Base-by-base conservation (phyloP, 2,888 invertebrate species). In the Cheilosia impressa region DNA sequence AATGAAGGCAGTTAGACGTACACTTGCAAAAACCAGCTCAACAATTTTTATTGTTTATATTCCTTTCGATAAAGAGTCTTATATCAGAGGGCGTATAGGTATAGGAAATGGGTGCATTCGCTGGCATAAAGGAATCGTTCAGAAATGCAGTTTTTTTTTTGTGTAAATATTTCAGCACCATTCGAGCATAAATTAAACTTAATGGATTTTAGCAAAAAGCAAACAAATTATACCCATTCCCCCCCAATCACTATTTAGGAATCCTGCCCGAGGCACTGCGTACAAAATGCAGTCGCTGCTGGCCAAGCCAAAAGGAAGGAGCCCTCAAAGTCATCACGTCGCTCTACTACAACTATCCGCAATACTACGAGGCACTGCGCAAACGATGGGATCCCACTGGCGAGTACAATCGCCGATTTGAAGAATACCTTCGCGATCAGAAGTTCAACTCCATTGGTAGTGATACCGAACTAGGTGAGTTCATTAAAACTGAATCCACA, bases 351-450 rank as follows among this genome's bases (percentile, higher is more conserved):
- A 95, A 95, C 78, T 94, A 94, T 90, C 93, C 94, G 0, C 93
- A 93, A 0, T 96, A 96, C 88, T 96, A 96, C 95, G 93, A 94
- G 13, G 94, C 94, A 89, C 92, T 96, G 34, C 89, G 94, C 7
- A 93, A 93, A 19, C 94, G 94, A 88, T 96, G 95, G 93, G 96
- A 96, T 90, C 96, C 96, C 4, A 94, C 94, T 13, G 96, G 96
- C 0, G 94, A 95, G 80, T 94, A 93, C 90, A 93, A 93, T 89
- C 93, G 93, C 87, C 93, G 93, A 47, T 94, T 92, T 75, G 93
- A 93, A 66, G 89, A 91, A 68, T 90, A 89, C 72, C 71, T 89
- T 6, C 87, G 88, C 6, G 89, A 89, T 60, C 88, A 88, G 62
- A 89, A 88, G 38, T 89, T 89, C 72, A 89, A 89, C 75, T 47